phyloP scores from a whole-genome alignment of 2,888 invertebrate genomes.

The Polydrusus cervinus region DNA sequence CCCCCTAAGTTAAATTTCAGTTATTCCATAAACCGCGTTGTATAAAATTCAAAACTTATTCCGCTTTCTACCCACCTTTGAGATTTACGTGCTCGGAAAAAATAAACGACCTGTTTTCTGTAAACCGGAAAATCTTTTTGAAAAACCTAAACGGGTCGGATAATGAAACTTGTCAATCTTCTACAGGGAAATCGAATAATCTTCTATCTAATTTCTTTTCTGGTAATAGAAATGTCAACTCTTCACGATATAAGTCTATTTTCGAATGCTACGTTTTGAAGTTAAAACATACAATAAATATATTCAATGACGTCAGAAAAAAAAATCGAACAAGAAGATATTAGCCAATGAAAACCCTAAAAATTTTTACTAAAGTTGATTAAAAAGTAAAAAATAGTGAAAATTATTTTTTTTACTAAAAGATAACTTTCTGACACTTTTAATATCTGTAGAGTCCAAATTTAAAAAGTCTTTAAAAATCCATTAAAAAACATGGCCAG shows the following conservation, averaged over 20 bases:
- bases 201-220: constrained; percentile 23
- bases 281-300: too few species aligned
- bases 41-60: constrained; percentile 17
- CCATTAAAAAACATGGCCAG: too few species aligned
- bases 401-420: too few species aligned
- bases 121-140: constrained; percentile 14
- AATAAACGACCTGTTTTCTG: constrained; percentile 18
- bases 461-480: too few species aligned
- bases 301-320: too few species aligned
- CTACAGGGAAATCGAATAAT: background rate
- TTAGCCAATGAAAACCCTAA: too few species aligned
- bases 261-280: background rate
- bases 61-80: constrained; percentile 6
- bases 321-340: too few species aligned
- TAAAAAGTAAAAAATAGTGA: too few species aligned
- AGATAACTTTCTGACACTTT: too few species aligned
- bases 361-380: too few species aligned
- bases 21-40: constrained; percentile 11
- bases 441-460: too few species aligned
- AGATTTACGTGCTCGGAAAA: constrained; percentile 15
- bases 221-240: constrained; percentile 32
- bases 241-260: constrained; percentile 16
- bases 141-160: constrained; percentile 1
- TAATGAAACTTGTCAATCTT: constrained; percentile 35
- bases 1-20: constrained; percentile 14